Base-by-base conservation (phyloP, 2,113 vertebrate genomes). In the Heliornis fulica region DNA sequence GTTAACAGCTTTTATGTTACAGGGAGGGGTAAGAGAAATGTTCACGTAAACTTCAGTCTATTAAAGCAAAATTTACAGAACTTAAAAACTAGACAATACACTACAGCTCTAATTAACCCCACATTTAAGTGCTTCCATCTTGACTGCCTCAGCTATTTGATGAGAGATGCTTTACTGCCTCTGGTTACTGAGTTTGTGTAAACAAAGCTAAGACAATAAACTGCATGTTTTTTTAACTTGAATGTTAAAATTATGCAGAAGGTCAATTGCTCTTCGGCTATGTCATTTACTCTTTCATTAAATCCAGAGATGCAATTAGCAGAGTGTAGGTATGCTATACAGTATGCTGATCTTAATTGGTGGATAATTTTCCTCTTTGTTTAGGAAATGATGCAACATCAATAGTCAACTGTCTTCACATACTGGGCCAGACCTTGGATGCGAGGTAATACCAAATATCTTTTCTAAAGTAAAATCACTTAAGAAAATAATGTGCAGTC, bases 331-430 rank as follows among this genome's bases (percentile, higher is more conserved):
- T 64, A 36, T 61, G 15, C 9, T 64, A 2, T 71, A 31, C 1
- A 2, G 64, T 81, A 38, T 90, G 45, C 56, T 82, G 31, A 40
- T 45, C 31, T 79, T 83, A 65, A 84, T 59, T 96, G 38, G 70
- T 80, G 45, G 10, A 46, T 86, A 45, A 45, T 91, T 94, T 93
- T 97, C 25, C 54, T 96, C 91, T n/a, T n/a, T 86, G 41, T 94
- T 85, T 97, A 99, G 99, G 99, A 83, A 99, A 98, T 23, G 99
- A 99, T 94, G 99, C 99, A 43, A 98, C 98, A 7, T 99, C 99
- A 57, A 99, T 99, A 29, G 99, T 99, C 95, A 99, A 99, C 98
- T 99, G 99, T 94, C 98, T 99, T 93, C 99, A 99, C 94, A 99
- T 99, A 85, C 95, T 99, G 95, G 99, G 99, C 87, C 99, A 99